Evolutionary conservation across 2,113 vertebrate species (phyloP).

Genomic region (Crypturellus undulatus): DNA sequence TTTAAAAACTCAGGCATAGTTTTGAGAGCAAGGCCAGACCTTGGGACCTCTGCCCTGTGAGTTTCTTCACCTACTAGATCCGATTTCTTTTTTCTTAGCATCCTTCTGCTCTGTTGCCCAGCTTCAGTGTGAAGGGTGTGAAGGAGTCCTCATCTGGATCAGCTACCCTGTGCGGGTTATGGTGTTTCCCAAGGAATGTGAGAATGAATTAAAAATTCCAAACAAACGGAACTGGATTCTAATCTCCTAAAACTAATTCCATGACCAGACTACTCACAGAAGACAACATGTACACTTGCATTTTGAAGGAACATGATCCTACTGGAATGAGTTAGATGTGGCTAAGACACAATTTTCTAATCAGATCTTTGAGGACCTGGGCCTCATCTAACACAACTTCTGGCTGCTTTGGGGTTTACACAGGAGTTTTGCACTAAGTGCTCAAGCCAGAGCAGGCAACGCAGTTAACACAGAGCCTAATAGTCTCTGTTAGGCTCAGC

Average conservation of each 20-base stretch:
- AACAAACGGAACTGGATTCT: background rate
- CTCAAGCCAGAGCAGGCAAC: background rate
- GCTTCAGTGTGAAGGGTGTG: background rate
- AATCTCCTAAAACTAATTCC: background rate
- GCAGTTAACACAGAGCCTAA: background rate
- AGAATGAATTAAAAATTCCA: background rate
- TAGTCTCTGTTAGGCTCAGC: too few species aligned
- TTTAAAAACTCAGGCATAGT: background rate
- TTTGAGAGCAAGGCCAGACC: background rate
- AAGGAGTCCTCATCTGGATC: background rate
- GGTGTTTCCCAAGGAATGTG: background rate
- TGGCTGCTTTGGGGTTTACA: background rate
- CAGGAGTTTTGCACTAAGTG: rapidly evolving
- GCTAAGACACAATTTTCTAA: background rate
- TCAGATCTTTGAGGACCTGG: background rate
- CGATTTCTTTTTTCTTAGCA: background rate
- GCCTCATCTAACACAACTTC: background rate
- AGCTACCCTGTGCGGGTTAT: background rate
- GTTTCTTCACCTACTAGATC: background rate
- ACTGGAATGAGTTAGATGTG: background rate
- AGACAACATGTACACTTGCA: background rate
- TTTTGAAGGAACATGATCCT: background rate
- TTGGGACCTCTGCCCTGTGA: background rate
- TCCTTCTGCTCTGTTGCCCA: background rate
- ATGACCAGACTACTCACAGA: background rate